A percentile compares a stretch with the other conserved stretches of the same genome.
phyloP scores from a whole-genome alignment of 2,888 invertebrate species.

The Cephonodes hylas region DNA sequence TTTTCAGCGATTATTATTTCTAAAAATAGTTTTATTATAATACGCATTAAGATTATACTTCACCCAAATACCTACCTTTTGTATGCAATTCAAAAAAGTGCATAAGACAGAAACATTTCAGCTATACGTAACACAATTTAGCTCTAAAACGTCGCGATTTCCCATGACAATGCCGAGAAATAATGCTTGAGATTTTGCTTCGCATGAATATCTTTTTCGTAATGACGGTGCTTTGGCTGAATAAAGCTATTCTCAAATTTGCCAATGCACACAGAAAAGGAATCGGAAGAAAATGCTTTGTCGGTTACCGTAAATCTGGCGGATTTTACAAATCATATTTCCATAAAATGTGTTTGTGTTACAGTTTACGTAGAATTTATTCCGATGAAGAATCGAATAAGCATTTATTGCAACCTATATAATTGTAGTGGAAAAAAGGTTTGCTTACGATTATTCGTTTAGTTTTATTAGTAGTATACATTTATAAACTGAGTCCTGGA shows the following conservation, averaged over 20 bases:
- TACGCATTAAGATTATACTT: too few relatives aligned
- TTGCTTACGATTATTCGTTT: neutral
- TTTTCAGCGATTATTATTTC: too few relatives aligned
- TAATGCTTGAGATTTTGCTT: neutral
- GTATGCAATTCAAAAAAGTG: too few relatives aligned
- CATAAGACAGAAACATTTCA: neutral
- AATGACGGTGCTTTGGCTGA: conserved; percentile 1
- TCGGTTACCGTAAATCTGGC: conserved; percentile 3
- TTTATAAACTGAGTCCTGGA: too few relatives aligned
- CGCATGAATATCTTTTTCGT: neutral
- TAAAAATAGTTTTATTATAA: too few relatives aligned
- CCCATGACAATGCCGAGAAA: neutral
- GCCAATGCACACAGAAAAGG: conserved; percentile 9
- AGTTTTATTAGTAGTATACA: too few relatives aligned
- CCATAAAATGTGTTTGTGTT: conserved; percentile 3
- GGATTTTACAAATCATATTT: conserved; percentile 10
- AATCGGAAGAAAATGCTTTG: conserved; percentile 7
- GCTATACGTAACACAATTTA: neutral
- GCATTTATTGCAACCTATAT: neutral
- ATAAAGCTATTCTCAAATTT: conserved; percentile 7
- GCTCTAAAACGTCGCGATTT: neutral
- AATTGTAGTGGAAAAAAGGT: neutral
- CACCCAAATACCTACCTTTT: too few relatives aligned
- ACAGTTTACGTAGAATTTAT: conserved; percentile 9
- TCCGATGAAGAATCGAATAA: neutral